phyloP scores from a whole-genome alignment of 2,113 vertebrate genomes.

The Oncorhynchus gorbuscha region DNA sequence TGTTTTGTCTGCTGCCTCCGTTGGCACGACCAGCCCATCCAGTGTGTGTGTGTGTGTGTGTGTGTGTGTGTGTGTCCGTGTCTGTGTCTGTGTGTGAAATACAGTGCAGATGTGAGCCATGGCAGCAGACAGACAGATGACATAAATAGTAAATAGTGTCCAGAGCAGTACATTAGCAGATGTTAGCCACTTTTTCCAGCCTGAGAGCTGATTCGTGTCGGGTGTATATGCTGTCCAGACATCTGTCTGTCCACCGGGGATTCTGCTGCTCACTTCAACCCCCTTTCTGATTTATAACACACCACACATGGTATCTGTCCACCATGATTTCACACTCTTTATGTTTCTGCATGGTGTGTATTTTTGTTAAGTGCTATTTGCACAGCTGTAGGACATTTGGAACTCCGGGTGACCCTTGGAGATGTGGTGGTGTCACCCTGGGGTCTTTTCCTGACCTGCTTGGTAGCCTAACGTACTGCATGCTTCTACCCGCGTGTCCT shows the following conservation, averaged over 20 bases:
- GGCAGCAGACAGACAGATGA: too few relatives aligned
- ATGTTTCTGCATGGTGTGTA: background rate
- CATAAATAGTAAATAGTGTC: too few relatives aligned
- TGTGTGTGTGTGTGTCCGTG: too few relatives aligned
- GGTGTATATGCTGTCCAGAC: too few relatives aligned
- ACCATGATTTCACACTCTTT: background rate
- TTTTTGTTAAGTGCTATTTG: background rate
- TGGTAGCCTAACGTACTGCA: background rate
- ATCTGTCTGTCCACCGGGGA: background rate
- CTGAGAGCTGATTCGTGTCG: too few relatives aligned
- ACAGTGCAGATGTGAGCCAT: background rate
- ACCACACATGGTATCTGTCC: background rate
- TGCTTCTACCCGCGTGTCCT: background rate
- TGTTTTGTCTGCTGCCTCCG: background rate
- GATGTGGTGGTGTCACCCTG: background rate
- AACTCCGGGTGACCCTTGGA: background rate
- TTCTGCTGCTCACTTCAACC: background rate
- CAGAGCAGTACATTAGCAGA: too few relatives aligned
- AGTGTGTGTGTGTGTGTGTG: too few relatives aligned
- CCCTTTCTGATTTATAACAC: background rate
- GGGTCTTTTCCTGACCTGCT: background rate
- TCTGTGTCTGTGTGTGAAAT: too few relatives aligned
- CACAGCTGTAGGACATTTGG: background rate
- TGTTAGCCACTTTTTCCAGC: too few relatives aligned
- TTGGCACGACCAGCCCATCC: background rate